Conservation (phyloP, 1,140 invertebrate genomes). For the Lordiphosa collinella region DNA sequence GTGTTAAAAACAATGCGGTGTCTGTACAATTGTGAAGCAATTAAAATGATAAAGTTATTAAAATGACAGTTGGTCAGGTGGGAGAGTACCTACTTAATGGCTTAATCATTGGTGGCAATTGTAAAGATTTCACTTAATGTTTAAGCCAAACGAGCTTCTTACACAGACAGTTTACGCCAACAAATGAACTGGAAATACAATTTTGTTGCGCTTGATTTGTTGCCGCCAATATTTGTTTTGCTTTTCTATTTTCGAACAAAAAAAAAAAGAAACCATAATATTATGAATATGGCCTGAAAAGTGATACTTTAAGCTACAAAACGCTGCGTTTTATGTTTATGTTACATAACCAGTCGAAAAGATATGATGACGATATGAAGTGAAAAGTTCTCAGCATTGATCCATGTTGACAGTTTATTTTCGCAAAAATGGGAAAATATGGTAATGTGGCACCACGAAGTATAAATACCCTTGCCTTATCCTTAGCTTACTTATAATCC, state of each 20-base stretch:
- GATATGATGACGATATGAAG: constrained; percentile 7
- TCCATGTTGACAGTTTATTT: constrained; percentile 14
- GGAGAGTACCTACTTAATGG: too few relatives aligned
- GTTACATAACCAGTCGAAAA: constrained; percentile 11
- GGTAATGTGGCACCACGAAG: too few relatives aligned
- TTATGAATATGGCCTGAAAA: constrained; percentile 19
- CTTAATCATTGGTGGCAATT: too few relatives aligned
- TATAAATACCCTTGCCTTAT: too few relatives aligned
- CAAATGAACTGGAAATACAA: constrained; percentile 29
- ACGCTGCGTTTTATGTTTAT: constrained; percentile 17
- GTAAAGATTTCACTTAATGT: too few relatives aligned
- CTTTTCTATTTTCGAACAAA: constrained; percentile 1
- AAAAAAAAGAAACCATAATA: constrained; percentile 11
- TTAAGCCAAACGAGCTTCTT: too few relatives aligned
- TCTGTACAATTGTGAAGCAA: not conserved
- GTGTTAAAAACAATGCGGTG: constrained; percentile 1
- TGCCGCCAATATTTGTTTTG: not conserved
- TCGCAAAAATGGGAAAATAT: too few relatives aligned
- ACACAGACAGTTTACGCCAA: not conserved
- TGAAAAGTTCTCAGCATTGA: constrained; percentile 16
- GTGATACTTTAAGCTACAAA: constrained; percentile 15
- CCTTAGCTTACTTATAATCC: too few relatives aligned
- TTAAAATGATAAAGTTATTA: too few relatives aligned
- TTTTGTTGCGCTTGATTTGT: constrained; percentile 20
- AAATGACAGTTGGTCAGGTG: too few relatives aligned